phyloP scores from a whole-genome alignment of 2,797 vertebrate genomes.

The Tragopan temminckii region DNA sequence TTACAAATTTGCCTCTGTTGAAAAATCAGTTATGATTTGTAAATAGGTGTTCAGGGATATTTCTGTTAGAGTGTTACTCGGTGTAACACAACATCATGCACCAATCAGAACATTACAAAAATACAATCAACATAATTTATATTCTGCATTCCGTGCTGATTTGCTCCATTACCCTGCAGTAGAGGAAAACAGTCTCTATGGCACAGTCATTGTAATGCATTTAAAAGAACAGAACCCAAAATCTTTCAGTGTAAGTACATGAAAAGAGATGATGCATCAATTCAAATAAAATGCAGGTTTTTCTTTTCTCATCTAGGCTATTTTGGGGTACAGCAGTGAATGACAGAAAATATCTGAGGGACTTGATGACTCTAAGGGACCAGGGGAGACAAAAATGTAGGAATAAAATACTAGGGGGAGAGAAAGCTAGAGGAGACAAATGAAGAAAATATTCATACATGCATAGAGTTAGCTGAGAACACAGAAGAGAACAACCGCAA shows the following conservation, averaged over 20 bases:
- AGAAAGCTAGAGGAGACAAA: background rate
- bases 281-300: background rate
- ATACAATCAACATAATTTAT: background rate
- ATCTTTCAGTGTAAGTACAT: background rate
- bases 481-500: background rate
- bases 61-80: constrained; percentile 4
- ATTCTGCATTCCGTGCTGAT: background rate
- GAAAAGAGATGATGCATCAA: no score
- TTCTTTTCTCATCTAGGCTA: background rate
- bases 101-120: background rate
- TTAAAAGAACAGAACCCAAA: background rate
- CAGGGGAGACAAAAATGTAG: background rate
- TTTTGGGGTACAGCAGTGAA: background rate
- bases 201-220: background rate
- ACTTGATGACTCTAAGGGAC: background rate
- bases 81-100: background rate
- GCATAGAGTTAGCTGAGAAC: background rate
- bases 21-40: constrained; percentile 18
- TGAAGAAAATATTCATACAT: background rate
- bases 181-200: background rate
- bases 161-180: background rate
- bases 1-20: background rate
- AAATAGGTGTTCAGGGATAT: background rate
- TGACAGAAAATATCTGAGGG: background rate
- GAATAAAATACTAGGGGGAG: background rate